Evolutionary conservation across 2,797 vertebrate species (phyloP).

Genomic region (Muraenolepis orangiensis): DNA sequence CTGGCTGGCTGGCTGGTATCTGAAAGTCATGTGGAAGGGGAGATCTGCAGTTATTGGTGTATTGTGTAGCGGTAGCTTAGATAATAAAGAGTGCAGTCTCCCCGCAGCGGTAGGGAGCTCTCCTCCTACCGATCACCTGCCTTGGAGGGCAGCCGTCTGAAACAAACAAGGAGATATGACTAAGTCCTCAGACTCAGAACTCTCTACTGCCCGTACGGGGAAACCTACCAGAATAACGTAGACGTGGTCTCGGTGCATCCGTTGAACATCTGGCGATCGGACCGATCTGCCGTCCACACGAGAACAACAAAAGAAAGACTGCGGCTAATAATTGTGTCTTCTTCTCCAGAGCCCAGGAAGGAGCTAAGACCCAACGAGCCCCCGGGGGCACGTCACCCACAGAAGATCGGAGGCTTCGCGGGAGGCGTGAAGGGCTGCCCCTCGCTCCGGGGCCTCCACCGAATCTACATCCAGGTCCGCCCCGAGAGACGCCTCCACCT

Average conservation of each 20-base stretch:
- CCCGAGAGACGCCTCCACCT: conserved; percentile 84
- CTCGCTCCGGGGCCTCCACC: conserved; percentile 68
- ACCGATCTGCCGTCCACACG: too few relatives aligned
- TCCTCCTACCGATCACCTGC: neutral
- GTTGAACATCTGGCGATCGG: too few relatives aligned
- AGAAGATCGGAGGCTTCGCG: neutral
- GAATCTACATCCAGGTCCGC: conserved; percentile 86
- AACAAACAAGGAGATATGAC: neutral
- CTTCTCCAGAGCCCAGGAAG: conserved; percentile 66
- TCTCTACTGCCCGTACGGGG: too few relatives aligned
- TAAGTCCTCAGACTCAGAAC: neutral
- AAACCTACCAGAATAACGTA: too few relatives aligned
- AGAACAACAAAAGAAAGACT: neutral
- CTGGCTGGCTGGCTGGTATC: too few relatives aligned
- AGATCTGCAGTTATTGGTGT: neutral
- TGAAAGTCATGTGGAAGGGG: neutral
- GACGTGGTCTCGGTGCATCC: too few relatives aligned
- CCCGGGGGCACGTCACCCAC: neutral
- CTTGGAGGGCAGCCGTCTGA: neutral
- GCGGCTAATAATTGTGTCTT: neutral
- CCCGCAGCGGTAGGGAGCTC: neutral
- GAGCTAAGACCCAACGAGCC: conserved; percentile 46
- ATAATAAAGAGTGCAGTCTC: neutral
- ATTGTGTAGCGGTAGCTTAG: too few relatives aligned
- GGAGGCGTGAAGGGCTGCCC: conserved; percentile 65